Conservation (phyloP, 2,113 vertebrate species). For the Brachyistius frenatus region DNA sequence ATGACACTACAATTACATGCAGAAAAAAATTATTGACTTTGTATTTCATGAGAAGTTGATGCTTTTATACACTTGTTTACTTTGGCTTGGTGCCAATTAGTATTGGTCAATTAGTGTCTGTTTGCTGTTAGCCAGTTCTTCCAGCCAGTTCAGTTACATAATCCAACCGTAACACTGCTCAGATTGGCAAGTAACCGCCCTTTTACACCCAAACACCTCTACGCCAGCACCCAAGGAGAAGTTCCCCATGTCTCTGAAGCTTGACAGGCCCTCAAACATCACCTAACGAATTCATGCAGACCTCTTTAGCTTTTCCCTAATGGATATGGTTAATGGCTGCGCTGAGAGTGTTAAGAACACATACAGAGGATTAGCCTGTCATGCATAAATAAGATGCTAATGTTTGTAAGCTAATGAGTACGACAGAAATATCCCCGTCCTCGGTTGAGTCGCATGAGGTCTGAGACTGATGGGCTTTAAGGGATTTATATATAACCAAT, state of each 20-base stretch:
- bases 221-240: not conserved
- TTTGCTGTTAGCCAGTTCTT: not conserved
- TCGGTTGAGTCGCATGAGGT: slow-evolving; percentile 17
- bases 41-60: too few relatives aligned
- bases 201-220: slow-evolving; percentile 14
- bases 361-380: slow-evolving; percentile 44
- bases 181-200: not conserved
- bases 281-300: slow-evolving; percentile 35
- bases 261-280: slow-evolving; percentile 25
- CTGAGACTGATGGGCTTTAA: slow-evolving; percentile 27
- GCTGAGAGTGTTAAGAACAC: slow-evolving; percentile 42
- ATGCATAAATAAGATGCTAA: slow-evolving; percentile 57
- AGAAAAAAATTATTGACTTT: too few relatives aligned
- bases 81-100: too few relatives aligned
- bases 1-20: too few relatives aligned
- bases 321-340: slow-evolving; percentile 28
- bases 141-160: not conserved
- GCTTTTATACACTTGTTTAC: too few relatives aligned
- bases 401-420: slow-evolving; percentile 47
- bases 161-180: not conserved
- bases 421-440: slow-evolving; percentile 32
- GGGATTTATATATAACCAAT: slow-evolving; percentile 22
- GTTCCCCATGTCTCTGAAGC: slow-evolving; percentile 10
- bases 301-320: slow-evolving; percentile 21
- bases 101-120: too few relatives aligned